Conservation (phyloP, 2,797 vertebrate genomes). For the Amblyraja radiata region DNA sequence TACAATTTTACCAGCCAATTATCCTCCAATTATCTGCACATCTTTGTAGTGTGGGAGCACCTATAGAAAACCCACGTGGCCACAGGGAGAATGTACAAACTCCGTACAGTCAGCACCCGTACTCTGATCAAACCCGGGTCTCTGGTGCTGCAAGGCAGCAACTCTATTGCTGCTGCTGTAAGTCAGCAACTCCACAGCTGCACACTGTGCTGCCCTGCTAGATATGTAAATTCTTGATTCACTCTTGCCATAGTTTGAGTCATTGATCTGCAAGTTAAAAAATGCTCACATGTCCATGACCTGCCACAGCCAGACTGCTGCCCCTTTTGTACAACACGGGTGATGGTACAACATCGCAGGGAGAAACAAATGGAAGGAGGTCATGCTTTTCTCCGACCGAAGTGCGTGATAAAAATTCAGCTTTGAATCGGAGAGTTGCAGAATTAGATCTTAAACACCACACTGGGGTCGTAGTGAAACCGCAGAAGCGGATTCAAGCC, state of each 20-base stretch:
- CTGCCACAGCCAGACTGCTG: background rate
- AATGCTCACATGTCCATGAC: background rate
- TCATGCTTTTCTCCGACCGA: conserved; percentile 27
- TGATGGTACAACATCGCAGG: background rate
- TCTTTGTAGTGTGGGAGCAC: too few species aligned
- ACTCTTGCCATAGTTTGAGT: background rate
- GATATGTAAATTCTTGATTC: background rate
- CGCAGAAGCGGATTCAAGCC: conserved; percentile 62
- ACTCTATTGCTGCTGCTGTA: too few species aligned
- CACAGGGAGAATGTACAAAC: too few species aligned
- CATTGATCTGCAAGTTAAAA: background rate
- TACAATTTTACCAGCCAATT: too few species aligned
- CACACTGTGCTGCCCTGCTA: background rate
- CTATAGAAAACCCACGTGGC: too few species aligned
- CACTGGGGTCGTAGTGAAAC: conserved; percentile 88
- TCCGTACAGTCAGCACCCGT: too few species aligned
- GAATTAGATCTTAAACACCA: conserved; percentile 90
- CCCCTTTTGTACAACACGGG: background rate
- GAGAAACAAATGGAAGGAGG: background rate
- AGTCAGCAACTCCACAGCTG: too few species aligned
- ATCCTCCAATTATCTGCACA: too few species aligned
- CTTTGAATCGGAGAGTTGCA: background rate
- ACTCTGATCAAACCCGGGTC: too few species aligned
- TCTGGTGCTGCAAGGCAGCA: too few species aligned
- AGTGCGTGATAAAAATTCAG: background rate